A percentile compares a stretch with the other conserved stretches of the same genome.
These are phyloP conservation scores for Pantala flavescens DNA, from an alignment of 1,140 invertebrate genomes.

Conservation along the genomic window DNA sequence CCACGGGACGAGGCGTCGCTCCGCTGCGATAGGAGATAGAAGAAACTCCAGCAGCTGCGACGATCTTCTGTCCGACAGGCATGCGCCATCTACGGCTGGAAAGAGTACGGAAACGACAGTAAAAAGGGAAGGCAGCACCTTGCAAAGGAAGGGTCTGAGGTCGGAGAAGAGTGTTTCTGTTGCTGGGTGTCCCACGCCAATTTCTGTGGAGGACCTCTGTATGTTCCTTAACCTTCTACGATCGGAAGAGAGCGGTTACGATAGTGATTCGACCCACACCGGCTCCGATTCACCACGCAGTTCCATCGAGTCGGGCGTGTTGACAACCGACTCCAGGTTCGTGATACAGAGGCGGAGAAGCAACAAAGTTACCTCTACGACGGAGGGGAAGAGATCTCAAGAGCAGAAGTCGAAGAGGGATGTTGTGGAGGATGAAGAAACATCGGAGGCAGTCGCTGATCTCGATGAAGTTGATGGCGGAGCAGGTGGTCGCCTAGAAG, in stretches of 20 bases:
- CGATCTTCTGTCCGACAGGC: conserved; percentile 26
- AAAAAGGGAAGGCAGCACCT: not conserved
- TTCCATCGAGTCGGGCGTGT: conserved; percentile 22
- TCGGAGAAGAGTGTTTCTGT: conserved; percentile 22
- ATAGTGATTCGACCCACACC: conserved; percentile 48
- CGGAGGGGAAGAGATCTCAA: not conserved
- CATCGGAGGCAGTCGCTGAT: conserved; percentile 18
- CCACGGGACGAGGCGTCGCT: not conserved
- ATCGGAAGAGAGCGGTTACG: conserved; percentile 54
- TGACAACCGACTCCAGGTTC: conserved; percentile 25
- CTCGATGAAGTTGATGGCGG: not conserved
- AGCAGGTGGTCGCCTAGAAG: not conserved
- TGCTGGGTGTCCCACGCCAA: conserved; percentile 2
- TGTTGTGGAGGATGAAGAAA: conserved; percentile 28
- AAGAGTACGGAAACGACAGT: conserved; percentile 30
- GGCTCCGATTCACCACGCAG: conserved; percentile 41
- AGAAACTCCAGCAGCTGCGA: conserved; percentile 23
- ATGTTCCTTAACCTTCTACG: conserved; percentile 35
- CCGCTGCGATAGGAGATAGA: not conserved
- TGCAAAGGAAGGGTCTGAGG: conserved; percentile 9
- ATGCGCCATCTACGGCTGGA: conserved; percentile 23
- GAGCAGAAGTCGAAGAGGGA: not conserved
- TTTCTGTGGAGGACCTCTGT: conserved; percentile 31
- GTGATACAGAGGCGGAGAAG: conserved; percentile 9
- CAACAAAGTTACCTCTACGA: not conserved